These are phyloP conservation scores for Rugalucina vietnamica DNA, from an alignment of 2,888 invertebrate species.

Conservation along the genomic window DNA sequence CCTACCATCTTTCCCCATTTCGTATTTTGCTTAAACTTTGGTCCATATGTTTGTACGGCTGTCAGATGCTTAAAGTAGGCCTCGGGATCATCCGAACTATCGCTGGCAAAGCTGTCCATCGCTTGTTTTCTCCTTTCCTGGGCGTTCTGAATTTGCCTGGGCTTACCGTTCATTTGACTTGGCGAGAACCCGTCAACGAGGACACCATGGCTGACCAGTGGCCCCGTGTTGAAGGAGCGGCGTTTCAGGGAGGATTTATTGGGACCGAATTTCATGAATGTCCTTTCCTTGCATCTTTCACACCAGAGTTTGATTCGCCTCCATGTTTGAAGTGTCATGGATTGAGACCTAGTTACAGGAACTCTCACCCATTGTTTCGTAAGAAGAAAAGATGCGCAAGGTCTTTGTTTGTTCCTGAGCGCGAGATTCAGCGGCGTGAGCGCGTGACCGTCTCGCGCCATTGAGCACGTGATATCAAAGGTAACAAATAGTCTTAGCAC, in stretches of 20 bases:
- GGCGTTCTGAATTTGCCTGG: conserved; percentile 55
- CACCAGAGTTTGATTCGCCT: conserved; percentile 80
- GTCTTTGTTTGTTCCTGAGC: conserved; percentile 77
- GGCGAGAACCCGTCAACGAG: conserved; percentile 78
- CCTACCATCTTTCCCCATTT: conserved; percentile 70
- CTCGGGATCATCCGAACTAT: conserved; percentile 73
- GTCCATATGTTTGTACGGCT: conserved; percentile 66
- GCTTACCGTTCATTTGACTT: conserved; percentile 78
- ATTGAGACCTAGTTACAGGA: conserved; percentile 72
- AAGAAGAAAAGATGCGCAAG: conserved; percentile 82
- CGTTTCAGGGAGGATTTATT: conserved; percentile 77
- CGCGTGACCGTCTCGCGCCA: conserved; percentile 80
- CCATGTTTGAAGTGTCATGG: conserved; percentile 78
- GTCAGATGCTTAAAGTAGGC: conserved; percentile 74
- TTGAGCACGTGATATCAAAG: conserved; percentile 79
- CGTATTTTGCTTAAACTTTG: conserved; percentile 66
- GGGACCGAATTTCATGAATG: conserved; percentile 75
- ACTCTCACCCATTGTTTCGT: conserved; percentile 83
- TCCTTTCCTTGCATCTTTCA: conserved; percentile 79
- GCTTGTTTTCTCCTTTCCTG: conserved; percentile 60
- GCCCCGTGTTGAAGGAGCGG: conserved; percentile 67
- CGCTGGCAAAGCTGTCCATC: conserved; percentile 51
- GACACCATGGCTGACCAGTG: conserved; percentile 78
- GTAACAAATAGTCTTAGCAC: conserved; percentile 81
- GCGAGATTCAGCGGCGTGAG: conserved; percentile 81